Conservation (phyloP, 2,888 invertebrate species). For the Tipula confusa region DNA sequence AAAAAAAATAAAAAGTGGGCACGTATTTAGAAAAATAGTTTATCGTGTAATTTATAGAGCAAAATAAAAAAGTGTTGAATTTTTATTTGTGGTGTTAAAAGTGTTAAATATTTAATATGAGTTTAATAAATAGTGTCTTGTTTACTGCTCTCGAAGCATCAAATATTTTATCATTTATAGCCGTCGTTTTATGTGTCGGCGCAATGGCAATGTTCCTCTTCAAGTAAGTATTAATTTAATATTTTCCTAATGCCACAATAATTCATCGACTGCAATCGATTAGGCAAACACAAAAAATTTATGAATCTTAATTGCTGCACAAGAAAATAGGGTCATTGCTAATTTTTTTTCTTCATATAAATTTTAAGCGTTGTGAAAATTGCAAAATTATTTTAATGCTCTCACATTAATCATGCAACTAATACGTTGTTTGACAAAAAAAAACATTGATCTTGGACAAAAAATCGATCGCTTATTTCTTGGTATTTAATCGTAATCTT, state of each 20-base stretch:
- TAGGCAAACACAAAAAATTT: neutral
- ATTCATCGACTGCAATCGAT: neutral
- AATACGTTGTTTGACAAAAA: too few relatives aligned
- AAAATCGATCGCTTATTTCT: neutral
- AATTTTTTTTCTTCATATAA: neutral
- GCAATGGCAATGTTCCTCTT: slow-evolving; percentile 29
- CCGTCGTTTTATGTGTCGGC: slow-evolving; percentile 28
- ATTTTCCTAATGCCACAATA: neutral
- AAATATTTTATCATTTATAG: slow-evolving; percentile 31
- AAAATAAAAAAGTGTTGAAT: neutral
- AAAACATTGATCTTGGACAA: neutral
- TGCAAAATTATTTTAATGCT: neutral
- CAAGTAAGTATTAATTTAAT: slow-evolving; percentile 29
- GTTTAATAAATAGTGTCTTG: slow-evolving; percentile 26
- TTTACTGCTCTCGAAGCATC: slow-evolving; percentile 31
- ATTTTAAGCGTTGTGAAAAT: neutral
- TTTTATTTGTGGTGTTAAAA: neutral
- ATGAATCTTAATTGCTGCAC: neutral
- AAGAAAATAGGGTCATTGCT: neutral
- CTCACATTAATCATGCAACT: neutral
- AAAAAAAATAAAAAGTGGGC: neutral
- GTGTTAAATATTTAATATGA: neutral
- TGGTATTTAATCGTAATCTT: too few relatives aligned
- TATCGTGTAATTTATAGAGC: neutral
- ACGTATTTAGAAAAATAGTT: neutral